These are phyloP conservation scores for Hirtodrosophila alboralis DNA, from an alignment of 2,888 invertebrate genomes.

Conservation along the genomic window DNA sequence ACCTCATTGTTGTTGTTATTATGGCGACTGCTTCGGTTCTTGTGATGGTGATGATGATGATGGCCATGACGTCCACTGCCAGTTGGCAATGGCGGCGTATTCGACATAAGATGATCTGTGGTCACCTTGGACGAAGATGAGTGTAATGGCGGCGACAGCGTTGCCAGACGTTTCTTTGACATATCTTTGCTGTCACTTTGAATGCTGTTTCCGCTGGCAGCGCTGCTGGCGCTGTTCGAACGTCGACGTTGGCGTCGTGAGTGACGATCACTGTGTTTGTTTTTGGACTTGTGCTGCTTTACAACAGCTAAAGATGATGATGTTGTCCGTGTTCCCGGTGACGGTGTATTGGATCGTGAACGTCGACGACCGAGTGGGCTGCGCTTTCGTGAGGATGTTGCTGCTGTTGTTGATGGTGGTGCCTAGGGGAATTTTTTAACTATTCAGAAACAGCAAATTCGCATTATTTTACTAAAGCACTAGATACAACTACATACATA, in stretches of 20 bases:
- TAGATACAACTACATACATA: slow-evolving; percentile 61
- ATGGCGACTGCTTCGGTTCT: slow-evolving; percentile 39
- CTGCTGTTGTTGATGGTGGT: slow-evolving; percentile 48
- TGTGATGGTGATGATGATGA: slow-evolving; percentile 44
- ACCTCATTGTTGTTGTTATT: slow-evolving; percentile 47
- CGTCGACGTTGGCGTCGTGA: slow-evolving; percentile 50
- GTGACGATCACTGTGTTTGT: slow-evolving; percentile 34
- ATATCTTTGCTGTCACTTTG: slow-evolving; percentile 27
- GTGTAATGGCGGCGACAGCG: slow-evolving; percentile 14
- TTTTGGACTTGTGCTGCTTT: slow-evolving; percentile 35
- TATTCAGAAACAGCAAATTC: slow-evolving; percentile 86
- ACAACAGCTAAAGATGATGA: slow-evolving; percentile 17
- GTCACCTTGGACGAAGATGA: slow-evolving; percentile 15
- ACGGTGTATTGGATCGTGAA: slow-evolving; percentile 35
- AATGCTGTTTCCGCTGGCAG: slow-evolving; percentile 31
- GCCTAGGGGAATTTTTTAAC: slow-evolving; percentile 84
- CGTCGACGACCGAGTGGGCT: slow-evolving; percentile 21
- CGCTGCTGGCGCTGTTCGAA: slow-evolving; percentile 47
- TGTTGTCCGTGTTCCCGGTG: slow-evolving; percentile 8
- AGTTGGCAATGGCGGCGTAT: slow-evolving; percentile 22
- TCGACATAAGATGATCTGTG: slow-evolving; percentile 17
- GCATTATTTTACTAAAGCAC: slow-evolving; percentile 82
- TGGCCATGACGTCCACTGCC: slow-evolving; percentile 23
- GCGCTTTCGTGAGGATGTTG: slow-evolving; percentile 26
- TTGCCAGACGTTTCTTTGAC: slow-evolving; percentile 25